Evolutionary conservation across 2,888 invertebrate genomes (phyloP).

Genomic region (Sinhomidia bicolor): DNA sequence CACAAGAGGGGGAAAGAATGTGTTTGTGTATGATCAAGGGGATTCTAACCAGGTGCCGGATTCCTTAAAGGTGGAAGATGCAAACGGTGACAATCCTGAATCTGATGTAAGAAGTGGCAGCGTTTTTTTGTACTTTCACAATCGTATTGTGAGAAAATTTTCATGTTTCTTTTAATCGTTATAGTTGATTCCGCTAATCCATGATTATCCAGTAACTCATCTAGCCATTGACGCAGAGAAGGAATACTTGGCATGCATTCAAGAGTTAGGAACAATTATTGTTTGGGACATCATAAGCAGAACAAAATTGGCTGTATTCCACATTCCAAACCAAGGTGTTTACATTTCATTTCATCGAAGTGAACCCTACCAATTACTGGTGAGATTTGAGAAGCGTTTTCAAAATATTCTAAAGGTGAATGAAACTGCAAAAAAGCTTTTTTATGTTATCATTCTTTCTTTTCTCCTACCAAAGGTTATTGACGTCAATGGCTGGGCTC

Average conservation of each 20-base stretch:
- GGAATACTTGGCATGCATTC: constrained; percentile 45
- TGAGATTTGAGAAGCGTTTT: background rate
- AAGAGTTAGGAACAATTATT: constrained; percentile 46
- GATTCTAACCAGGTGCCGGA: constrained; percentile 29
- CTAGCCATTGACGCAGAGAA: constrained; percentile 60
- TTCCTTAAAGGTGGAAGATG: constrained; percentile 1
- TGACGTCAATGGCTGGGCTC: constrained; percentile 51
- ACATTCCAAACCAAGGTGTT: constrained; percentile 56
- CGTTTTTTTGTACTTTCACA: background rate
- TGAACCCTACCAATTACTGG: constrained; percentile 65
- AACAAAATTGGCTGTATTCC: constrained; percentile 30
- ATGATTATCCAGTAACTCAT: constrained; percentile 54
- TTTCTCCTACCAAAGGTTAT: background rate
- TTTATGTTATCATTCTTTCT: too few relatives aligned
- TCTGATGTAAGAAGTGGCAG: background rate
- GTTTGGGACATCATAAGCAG: constrained; percentile 48
- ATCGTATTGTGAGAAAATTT: background rate
- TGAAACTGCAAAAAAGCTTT: too few relatives aligned
- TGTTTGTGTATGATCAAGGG: constrained; percentile 53
- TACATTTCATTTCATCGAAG: constrained; percentile 55
- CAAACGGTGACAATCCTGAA: background rate
- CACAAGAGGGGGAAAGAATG: constrained; percentile 22
- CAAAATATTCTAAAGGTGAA: background rate
- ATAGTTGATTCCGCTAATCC: constrained; percentile 1
- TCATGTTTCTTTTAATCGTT: background rate